Evolutionary conservation across 2,888 invertebrate genomes (phyloP).

Genomic region (Lissocephala sabroskyi): DNA sequence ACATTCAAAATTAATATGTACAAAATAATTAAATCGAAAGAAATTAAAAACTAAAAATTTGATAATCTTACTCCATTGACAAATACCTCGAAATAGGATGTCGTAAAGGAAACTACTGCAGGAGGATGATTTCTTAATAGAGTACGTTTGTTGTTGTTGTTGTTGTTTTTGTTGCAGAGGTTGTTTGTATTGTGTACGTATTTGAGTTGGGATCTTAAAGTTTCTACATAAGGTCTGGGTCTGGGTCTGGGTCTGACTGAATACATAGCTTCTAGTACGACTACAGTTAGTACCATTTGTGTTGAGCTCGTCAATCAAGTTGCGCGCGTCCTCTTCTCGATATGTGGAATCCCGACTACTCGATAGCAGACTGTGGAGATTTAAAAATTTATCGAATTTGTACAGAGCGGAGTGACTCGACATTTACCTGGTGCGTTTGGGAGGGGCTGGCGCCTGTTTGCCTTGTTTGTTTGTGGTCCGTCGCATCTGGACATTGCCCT

Average conservation of each 20-base stretch:
- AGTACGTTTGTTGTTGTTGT: conserved; percentile 52
- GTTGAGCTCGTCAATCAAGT: conserved; percentile 70
- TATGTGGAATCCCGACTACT: conserved; percentile 73
- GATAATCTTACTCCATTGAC: conserved; percentile 70
- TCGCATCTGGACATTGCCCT: conserved; percentile 85
- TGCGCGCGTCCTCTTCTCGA: conserved; percentile 72
- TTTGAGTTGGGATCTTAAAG: conserved; percentile 65
- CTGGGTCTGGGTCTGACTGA: conserved; percentile 61
- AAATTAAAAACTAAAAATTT: conserved; percentile 34
- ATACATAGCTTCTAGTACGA: conserved; percentile 49
- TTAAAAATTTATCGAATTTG: too few relatives aligned
- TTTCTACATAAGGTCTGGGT: conserved; percentile 67
- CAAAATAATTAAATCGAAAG: conserved; percentile 13
- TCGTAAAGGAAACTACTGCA: conserved; percentile 74
- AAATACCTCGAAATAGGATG: conserved; percentile 74
- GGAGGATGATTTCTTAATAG: conserved; percentile 73
- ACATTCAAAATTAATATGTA: conserved; percentile 8
- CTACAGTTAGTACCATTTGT: conserved; percentile 73
- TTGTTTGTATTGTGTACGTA: conserved; percentile 57
- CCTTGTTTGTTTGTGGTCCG: conserved; percentile 90
- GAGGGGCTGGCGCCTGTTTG: conserved; percentile 95
- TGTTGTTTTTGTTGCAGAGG: conserved; percentile 31
- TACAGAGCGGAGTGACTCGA: too few relatives aligned
- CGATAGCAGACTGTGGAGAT: conserved; percentile 60
- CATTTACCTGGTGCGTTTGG: conserved; percentile 96